Evolutionary conservation across 2,797 vertebrate species (phyloP), one percentile per base, ranked within the genome.

Genomic region (Sitta carolinensis): DNA sequence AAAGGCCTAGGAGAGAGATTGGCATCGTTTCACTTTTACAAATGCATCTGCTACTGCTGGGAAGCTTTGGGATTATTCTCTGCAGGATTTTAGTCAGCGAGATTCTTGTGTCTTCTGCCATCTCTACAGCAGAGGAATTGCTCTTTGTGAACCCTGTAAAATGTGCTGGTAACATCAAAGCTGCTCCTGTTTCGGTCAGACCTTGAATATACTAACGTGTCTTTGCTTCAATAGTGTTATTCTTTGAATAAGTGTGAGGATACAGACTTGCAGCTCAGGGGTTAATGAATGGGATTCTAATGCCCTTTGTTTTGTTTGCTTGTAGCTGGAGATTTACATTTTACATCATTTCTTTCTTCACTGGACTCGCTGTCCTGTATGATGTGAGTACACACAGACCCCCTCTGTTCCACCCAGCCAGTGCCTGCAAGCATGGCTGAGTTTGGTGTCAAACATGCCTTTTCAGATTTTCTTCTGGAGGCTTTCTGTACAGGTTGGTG

Each of bases 261-360:
- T 40, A 17, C 21, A 47, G 62, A 69, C 10, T 8, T 88, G 62
- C 43, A 75, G 14, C n/a, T 57, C n/a, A 21, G 11, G 29, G 30
- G 10, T 64, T 45, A 10, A 17, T 25, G 30, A n/a, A 19, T 38
- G 66, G 32, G 16, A 8, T 64, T 68, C 75, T 96, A 67, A 97
- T 1, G 0, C 9, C 3, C 26, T 91, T 32, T 90, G 15, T 78
- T 73, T 81, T 82, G 32, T 91, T 93, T 82, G 32, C 89, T 96
- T 97, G 51, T 97, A 99, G 99, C 81, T 99, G 99, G 99, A 98
- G 98, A 82, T 99, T 98, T 85, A 82, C 93, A 23, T 99, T 99
- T 97, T 99, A 99, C 93, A 81, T 99, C 9, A 90, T 91, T 20
- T 92, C 98, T 11, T 99, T 99, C 96, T 59, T 94, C 40, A 98